phyloP scores from a whole-genome alignment of 2,888 invertebrate species.

The Athripsodes cinereus region DNA sequence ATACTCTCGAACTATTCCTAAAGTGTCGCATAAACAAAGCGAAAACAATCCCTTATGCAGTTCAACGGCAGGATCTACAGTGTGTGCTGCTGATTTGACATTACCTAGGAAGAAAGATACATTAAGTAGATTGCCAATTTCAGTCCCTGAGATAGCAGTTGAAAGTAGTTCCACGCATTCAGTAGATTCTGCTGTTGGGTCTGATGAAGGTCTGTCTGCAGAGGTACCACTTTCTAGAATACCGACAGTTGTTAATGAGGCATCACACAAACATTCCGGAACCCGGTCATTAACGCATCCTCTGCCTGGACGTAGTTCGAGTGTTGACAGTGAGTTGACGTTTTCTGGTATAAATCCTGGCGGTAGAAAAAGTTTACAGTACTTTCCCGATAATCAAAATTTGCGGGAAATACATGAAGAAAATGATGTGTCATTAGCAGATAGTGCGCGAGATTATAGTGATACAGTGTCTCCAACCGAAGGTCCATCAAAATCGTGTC shows the following conservation, averaged over 20 bases:
- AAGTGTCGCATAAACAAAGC: constrained; percentile 6
- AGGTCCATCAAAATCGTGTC: constrained; percentile 30
- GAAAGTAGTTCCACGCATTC: constrained; percentile 52
- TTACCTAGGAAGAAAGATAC: constrained; percentile 37
- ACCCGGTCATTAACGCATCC: constrained; percentile 49
- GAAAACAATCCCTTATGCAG: not conserved
- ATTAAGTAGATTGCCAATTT: constrained; percentile 39
- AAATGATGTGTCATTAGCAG: constrained; percentile 49
- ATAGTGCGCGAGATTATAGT: constrained; percentile 48
- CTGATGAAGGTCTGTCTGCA: constrained; percentile 50
- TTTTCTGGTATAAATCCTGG: constrained; percentile 37
- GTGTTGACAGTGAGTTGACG: constrained; percentile 40
- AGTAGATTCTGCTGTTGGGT: constrained; percentile 56
- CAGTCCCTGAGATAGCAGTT: constrained; percentile 40
- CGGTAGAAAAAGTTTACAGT: constrained; percentile 28
- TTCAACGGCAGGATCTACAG: constrained; percentile 26
- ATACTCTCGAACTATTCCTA: constrained; percentile 41
- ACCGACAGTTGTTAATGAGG: constrained; percentile 40
- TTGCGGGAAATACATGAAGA: constrained; percentile 47
- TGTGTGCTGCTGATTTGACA: constrained; percentile 32
- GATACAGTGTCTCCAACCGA: constrained; percentile 51
- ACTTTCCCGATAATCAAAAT: constrained; percentile 41
- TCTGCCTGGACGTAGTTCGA: constrained; percentile 43
- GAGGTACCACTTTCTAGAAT: constrained; percentile 43
- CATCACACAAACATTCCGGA: constrained; percentile 45